Evolutionary conservation across 2,113 vertebrate genomes (phyloP), one percentile per base, ranked within the genome.

Genomic region (Cyanistes caeruleus): DNA sequence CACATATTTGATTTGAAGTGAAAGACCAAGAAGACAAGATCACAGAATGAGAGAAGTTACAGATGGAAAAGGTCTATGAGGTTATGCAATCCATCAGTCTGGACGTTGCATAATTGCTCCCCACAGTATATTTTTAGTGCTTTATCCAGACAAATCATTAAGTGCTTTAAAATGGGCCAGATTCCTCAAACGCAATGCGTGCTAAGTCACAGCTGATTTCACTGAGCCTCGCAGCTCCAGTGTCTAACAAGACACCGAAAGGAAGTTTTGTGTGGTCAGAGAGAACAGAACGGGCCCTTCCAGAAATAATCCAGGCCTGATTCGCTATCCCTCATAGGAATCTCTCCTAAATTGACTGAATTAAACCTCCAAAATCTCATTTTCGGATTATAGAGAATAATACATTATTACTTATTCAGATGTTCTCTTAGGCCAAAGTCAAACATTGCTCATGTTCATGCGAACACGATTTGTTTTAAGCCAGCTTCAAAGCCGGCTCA

Each of bases 31-130:
- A 90, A 87, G 94, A 97, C 89, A 90, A 93, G 95, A 96, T 94
- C 96, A 90, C 85, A 92, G 89, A 68, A 77, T 23, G 77, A 87
- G 95, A 97, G 95, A 43, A 53, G 73, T 90, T 96, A 92, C 96
- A 97, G 95, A 96, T 96, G 92, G 96, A 82, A 94, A 95, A 96
- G 92, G 95, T 90, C 89, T 95, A 85, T 8, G 62, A 37, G 95
- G 95, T 96, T 95, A 96, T 69, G 95, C 92, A 96, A 97, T 97
- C 91, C 95, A 95, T 97, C 97, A 95, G 92, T 94, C 97, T 97
- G 95, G 93, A 91, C 60, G 33, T 95, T 95, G 94, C 95, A 95
- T 95, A 89, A 95, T 95, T 94, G 94, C 94, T 97, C 97, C 95
- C 96, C 89, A 39, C 90, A 92, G 95, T 96, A 90, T 97, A 95